Base-by-base conservation (phyloP, 2,888 invertebrate genomes). In the Cinara cedri region DNA sequence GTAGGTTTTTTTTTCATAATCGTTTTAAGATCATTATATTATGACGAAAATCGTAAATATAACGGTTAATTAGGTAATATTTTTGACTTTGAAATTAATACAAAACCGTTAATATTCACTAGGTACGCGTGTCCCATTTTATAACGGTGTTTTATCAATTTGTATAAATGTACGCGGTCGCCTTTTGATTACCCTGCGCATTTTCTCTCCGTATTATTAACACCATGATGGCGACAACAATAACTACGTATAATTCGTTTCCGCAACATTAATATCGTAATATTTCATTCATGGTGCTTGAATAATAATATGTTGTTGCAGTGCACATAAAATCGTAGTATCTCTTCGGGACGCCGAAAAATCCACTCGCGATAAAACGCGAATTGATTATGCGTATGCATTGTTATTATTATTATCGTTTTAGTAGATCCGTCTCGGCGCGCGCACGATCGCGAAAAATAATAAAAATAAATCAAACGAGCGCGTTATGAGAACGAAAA, bases 241-340 rank as follows among this genome's bases (percentile, higher is more conserved):
- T 51, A 34, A 34, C 34, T 4, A 34, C 34, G 34, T 34, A 19
- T 21, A 51, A 49, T 49, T 62, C 44, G 72, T 72, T 72, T 72
- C 62, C 72, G 62, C 72, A 51, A 72, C 72, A 72, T 72, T 72
- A 72, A 72, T 34, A 72, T 62, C 51, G 72, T 62, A 72, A 72
- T 72, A 72, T 62, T 72, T 72, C 72, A 72, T 72, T 62, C 72
- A 72, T 49, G 72, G 72, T 62, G 19, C 62, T 72, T 62, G 49
- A 26, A 72, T 60, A 26, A 34, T 34, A 34, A 34, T 34, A 34
- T 34, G 34, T 34, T 34, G 57, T 62, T 62, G 72, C 49, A 51
- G n/a, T n/a, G n/a, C n/a, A n/a, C n/a, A n/a, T n/a, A n/a, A n/a
- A n/a, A n/a, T n/a, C n/a, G n/a, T n/a, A n/a, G n/a, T n/a, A n/a